These are phyloP conservation scores for Passer montanus DNA, from an alignment of 2,113 vertebrate genomes.

Conservation along the genomic window DNA sequence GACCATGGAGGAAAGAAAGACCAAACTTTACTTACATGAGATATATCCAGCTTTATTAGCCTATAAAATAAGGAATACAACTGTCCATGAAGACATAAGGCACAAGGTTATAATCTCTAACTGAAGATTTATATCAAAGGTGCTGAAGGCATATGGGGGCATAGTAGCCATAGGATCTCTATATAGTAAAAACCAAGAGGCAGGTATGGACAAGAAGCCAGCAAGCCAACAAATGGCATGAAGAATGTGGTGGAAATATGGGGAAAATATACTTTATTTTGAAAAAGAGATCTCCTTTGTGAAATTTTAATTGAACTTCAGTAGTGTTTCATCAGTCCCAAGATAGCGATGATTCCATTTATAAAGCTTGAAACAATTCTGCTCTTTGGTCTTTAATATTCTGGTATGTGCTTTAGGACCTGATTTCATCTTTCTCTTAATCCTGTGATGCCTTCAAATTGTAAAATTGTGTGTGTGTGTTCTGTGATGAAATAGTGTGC, in stretches of 20 bases:
- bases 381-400: background rate
- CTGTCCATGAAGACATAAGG: background rate
- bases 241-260: background rate
- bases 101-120: background rate
- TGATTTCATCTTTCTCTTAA: background rate
- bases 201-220: background rate
- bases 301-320: background rate
- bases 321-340: background rate
- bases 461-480: accelerated
- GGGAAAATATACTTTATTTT: background rate
- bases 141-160: accelerated
- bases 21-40: background rate
- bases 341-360: background rate
- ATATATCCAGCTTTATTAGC: background rate
- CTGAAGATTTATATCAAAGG: background rate
- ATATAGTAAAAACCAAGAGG: background rate
- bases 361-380: background rate
- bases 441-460: background rate
- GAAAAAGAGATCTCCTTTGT: background rate
- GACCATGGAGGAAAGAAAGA: too few relatives aligned
- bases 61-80: background rate
- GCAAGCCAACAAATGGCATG: accelerated
- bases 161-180: background rate
- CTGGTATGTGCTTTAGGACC: background rate
- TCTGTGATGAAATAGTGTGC: background rate